Evolutionary conservation across 2,113 vertebrate species (phyloP).

Genomic region (Nyctibius bracteatus): DNA sequence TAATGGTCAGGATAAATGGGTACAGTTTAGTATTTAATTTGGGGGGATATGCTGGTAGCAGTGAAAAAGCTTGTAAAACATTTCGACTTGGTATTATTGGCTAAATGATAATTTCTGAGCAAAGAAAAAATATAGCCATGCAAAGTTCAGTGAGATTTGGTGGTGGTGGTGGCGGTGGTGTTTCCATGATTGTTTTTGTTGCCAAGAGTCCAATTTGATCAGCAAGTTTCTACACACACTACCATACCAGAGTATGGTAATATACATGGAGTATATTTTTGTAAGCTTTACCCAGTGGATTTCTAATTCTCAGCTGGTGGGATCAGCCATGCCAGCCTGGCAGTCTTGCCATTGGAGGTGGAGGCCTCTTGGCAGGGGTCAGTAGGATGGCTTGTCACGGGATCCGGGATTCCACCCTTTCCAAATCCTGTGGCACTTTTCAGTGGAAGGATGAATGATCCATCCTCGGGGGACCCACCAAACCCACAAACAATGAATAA

Average conservation of each 20-base stretch:
- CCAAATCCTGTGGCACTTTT: not conserved
- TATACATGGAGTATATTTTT: not conserved
- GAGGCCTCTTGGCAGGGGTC: not conserved
- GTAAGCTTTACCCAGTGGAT: not conserved
- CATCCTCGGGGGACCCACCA: not conserved
- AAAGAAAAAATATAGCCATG: not conserved
- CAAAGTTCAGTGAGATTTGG: not conserved
- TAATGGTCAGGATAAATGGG: not conserved
- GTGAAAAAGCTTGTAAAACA: not conserved
- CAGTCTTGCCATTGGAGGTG: not conserved
- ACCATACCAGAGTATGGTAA: rapidly evolving
- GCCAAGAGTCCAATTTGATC: not conserved
- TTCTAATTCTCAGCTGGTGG: not conserved
- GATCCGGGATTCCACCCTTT: not conserved
- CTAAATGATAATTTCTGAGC: not conserved
- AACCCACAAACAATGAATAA: not conserved
- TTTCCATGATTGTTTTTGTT: not conserved
- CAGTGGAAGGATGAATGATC: not conserved
- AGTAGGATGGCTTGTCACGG: not conserved
- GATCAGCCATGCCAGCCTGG: rapidly evolving
- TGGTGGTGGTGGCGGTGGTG: not conserved
- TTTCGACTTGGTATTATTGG: not conserved
- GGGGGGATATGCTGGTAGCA: not conserved
- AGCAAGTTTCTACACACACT: not conserved
- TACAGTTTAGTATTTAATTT: not conserved